These are phyloP conservation scores for Erpobdella octoculata DNA, from an alignment of 2,888 invertebrate species.

Conservation along the genomic window DNA sequence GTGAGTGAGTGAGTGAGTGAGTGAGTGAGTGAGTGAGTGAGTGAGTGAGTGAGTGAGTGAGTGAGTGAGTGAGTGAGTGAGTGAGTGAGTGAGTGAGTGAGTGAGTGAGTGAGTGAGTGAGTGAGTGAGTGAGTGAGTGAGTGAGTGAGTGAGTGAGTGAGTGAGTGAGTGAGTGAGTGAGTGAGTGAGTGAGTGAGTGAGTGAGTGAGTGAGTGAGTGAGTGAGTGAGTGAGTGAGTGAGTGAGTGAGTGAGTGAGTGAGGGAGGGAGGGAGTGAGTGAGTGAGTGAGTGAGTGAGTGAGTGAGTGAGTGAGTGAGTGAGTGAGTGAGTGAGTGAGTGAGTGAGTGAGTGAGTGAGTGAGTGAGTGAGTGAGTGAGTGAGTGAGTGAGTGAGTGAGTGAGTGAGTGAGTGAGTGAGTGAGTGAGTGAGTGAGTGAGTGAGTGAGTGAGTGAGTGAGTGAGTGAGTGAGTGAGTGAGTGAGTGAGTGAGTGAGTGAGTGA, in stretches of 20 bases:
- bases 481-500: slow-evolving; percentile 13
- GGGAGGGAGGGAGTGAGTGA: slow-evolving; percentile 11
- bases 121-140: too few species aligned
- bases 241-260: not conserved
- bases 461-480: slow-evolving; percentile 13
- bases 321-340: slow-evolving; percentile 12
- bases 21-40: too few species aligned
- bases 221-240: too few species aligned
- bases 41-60: too few species aligned
- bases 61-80: too few species aligned
- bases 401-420: not conserved
- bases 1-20: too few species aligned
- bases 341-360: slow-evolving; percentile 8
- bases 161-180: too few species aligned
- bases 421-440: not conserved
- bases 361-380: slow-evolving; percentile 4
- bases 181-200: too few species aligned
- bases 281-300: not conserved
- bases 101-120: too few species aligned
- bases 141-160: too few species aligned
- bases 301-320: not conserved
- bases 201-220: too few species aligned
- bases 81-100: too few species aligned
- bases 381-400: slow-evolving; percentile 10
- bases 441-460: slow-evolving; percentile 4